Base-by-base conservation (phyloP, 2,888 invertebrate genomes). In the Meteorus cinctellus region DNA sequence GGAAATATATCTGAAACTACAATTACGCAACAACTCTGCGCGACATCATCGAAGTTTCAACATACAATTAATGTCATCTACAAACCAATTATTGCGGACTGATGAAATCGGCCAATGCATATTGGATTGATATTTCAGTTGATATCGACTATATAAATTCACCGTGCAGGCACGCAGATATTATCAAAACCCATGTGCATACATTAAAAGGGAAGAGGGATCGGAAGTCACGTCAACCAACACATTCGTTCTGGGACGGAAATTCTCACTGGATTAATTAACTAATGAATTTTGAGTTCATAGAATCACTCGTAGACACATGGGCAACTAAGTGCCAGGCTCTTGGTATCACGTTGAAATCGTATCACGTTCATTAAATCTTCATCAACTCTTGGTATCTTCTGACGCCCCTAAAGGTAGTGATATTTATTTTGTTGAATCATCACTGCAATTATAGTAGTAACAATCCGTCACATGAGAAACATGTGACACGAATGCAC, bases 261-360 rank as follows among this genome's bases (percentile, higher is more conserved):
- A 69, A 45, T 45, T 16, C 45, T 12, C 24, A 27, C 41, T 65
- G 48, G 12, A 19, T 48, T 74, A 62, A 74, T 74, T 68, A 74
- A 74, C 63, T 74, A 74, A 74, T 74, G 62, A 74, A 69, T 41
- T 24, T 74, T 27, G 12, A 34, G 69, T 19, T 19, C 55, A 55
- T 55, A 55, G 19, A 69, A 31, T 59, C 34, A 14, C 24, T 41
- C 19, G 27, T 24, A 66, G 27, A 34, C 55, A 69, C 69, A 55
- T 59, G 45, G 45, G 51, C 67, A 41, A 41, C 41, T 41, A 41
- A 12, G 12, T 12, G 8, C 41, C 24, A 0, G 41, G 41, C 8
- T 41, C 41, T 41, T 41, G 8, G 0, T 41, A 41, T 41, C 31
- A 68, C 68, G 51, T 51, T 31, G n/a, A 24, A 31, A 59, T 69